Conservation (phyloP, 2,113 vertebrate species). For the Ellobius talpinus region DNA sequence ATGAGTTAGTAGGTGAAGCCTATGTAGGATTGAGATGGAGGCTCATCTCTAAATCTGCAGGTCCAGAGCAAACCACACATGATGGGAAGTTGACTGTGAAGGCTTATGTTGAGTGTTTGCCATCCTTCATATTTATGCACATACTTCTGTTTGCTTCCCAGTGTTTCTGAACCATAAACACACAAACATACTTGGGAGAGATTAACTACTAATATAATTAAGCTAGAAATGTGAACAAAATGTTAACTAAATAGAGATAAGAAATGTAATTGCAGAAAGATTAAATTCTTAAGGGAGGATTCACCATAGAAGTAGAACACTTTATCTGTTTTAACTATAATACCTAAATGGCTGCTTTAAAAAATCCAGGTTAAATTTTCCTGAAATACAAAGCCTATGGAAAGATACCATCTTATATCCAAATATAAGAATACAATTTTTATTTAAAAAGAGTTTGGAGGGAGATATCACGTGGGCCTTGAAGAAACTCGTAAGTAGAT, state of each 20-base stretch:
- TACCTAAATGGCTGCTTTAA: not conserved
- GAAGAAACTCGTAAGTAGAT: too few relatives aligned
- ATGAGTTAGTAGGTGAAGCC: not conserved
- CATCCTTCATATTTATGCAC: not conserved
- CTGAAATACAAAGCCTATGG: not conserved
- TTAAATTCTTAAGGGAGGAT: not conserved
- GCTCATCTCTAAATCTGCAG: not conserved
- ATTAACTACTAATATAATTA: conserved; percentile 23
- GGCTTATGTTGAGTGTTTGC: not conserved
- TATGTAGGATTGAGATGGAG: rapidly evolving
- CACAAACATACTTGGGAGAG: not conserved
- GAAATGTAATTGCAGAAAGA: not conserved
- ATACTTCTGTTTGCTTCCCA: not conserved
- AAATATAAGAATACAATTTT: not conserved
- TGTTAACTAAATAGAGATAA: not conserved
- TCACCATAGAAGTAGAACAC: not conserved
- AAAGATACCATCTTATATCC: not conserved
- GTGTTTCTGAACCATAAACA: not conserved
- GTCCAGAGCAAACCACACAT: not conserved
- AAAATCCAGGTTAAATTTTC: not conserved
- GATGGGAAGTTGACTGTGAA: not conserved
- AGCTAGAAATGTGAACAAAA: not conserved
- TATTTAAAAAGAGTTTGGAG: not conserved
- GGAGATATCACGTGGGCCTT: not conserved
- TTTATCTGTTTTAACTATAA: conserved; percentile 4